phyloP scores from a whole-genome alignment of 2,888 invertebrate genomes.

The Carpatolechia fugitivella region DNA sequence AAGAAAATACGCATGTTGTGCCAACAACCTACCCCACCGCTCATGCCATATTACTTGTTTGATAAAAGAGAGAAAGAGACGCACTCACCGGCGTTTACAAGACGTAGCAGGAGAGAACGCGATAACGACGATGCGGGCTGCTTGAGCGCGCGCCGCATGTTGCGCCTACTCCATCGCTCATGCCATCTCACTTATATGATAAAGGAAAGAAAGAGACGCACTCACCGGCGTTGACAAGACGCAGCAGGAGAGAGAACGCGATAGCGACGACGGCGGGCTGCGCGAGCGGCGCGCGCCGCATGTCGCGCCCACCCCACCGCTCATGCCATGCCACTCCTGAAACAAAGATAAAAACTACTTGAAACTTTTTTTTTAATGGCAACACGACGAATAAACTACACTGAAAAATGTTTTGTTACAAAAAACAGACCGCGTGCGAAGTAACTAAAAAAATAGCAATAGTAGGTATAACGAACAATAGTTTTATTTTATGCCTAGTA shows the following conservation, averaged over 20 bases:
- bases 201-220: slow-evolving; percentile 38
- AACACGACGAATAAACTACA: no score
- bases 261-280: slow-evolving; percentile 68
- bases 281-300: slow-evolving; percentile 79
- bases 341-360: slow-evolving; percentile 34
- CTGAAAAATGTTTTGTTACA: no score
- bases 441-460: no score
- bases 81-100: slow-evolving; percentile 65
- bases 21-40: slow-evolving; percentile 69
- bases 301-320: slow-evolving; percentile 74
- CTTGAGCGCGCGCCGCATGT: slow-evolving; percentile 79
- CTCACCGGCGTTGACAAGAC: slow-evolving; percentile 68
- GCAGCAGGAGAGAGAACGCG: slow-evolving; percentile 64
- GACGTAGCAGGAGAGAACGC: slow-evolving; percentile 64
- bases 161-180: slow-evolving; percentile 74
- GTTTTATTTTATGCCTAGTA: no score
- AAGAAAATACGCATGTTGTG: slow-evolving; percentile 79
- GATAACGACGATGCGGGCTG: slow-evolving; percentile 67
- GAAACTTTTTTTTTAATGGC: no score
- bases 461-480: no score
- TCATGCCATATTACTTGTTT: slow-evolving; percentile 70
- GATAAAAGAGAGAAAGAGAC: slow-evolving; percentile 35
- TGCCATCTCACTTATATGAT: slow-evolving; percentile 62
- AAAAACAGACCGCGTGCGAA: no score
- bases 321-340: slow-evolving; percentile 75